Conservation (phyloP, 2,797 vertebrate genomes). For the Myotis planiceps region DNA sequence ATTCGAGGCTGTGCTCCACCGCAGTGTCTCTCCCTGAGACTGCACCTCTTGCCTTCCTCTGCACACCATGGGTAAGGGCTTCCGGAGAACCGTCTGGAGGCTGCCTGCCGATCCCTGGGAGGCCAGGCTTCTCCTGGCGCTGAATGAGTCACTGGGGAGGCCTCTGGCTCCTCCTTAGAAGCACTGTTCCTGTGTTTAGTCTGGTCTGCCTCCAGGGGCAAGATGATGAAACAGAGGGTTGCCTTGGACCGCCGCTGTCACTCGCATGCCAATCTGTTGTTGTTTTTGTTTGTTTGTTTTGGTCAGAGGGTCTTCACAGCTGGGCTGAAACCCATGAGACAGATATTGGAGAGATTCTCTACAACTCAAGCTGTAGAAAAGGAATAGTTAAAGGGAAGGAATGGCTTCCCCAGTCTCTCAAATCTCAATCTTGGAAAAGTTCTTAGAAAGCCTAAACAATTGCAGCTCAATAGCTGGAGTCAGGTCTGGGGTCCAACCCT, state of each 20-base stretch:
- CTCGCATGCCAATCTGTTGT: not conserved
- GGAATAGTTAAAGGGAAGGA: not conserved
- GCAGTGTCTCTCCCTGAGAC: not conserved
- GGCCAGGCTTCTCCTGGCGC: not conserved
- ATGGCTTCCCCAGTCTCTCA: not conserved
- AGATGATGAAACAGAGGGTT: not conserved
- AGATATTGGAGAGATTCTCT: not conserved
- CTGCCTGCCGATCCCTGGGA: not conserved
- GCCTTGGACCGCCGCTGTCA: not conserved
- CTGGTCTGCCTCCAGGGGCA: not conserved
- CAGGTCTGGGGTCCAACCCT: not conserved
- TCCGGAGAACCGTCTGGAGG: not conserved
- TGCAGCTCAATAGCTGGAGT: not conserved
- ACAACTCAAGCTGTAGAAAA: not conserved
- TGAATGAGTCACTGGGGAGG: not conserved
- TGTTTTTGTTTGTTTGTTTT: not conserved
- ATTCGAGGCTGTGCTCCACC: not conserved
- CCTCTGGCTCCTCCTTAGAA: not conserved
- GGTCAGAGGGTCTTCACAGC: not conserved
- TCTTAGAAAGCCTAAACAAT: slow-evolving; percentile 8
- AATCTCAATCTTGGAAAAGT: not conserved
- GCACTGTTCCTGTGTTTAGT: not conserved
- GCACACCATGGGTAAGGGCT: not conserved
- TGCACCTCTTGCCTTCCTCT: not conserved
- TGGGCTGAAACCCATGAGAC: not conserved